These are phyloP conservation scores for Coenobita brevimanus DNA, from an alignment of 1,140 invertebrate species.

Conservation along the genomic window DNA sequence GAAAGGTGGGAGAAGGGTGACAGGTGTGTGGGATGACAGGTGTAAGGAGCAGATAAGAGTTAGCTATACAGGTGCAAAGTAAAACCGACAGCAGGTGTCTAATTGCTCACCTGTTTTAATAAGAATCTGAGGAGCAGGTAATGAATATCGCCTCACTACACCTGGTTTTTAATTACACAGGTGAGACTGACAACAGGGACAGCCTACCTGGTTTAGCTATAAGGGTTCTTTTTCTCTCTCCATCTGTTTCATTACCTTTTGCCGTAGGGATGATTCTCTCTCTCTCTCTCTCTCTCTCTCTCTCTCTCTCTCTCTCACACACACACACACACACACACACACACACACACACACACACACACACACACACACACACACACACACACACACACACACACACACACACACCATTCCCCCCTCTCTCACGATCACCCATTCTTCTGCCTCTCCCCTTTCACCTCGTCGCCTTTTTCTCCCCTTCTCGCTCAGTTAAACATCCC, in stretches of 20 bases:
- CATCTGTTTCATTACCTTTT: background rate
- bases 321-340: background rate
- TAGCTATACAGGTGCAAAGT: background rate
- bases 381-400: background rate
- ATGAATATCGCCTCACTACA: too few species aligned
- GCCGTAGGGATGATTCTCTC: background rate
- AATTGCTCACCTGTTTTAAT: too few species aligned
- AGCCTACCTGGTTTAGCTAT: background rate
- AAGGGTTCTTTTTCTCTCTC: background rate
- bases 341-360: background rate
- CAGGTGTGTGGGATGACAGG: background rate
- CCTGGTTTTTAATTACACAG: too few species aligned
- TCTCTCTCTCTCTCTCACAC: slow-evolving; percentile 17
- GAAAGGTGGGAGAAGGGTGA: background rate
- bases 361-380: background rate
- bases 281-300: slow-evolving; percentile 20
- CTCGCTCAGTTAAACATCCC: background rate
- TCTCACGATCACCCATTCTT: too few species aligned
- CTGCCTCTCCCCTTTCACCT: background rate
- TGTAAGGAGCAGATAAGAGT: background rate
- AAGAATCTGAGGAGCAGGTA: too few species aligned
- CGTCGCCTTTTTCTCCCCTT: background rate
- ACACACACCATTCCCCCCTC: background rate
- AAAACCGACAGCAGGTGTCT: too few species aligned
- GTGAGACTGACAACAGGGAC: too few species aligned